A percentile compares a stretch with the other conserved stretches of the same genome.
These are phyloP conservation scores for Fregata magnificens DNA, from an alignment of 2,113 vertebrate genomes.

Conservation along the genomic window DNA sequence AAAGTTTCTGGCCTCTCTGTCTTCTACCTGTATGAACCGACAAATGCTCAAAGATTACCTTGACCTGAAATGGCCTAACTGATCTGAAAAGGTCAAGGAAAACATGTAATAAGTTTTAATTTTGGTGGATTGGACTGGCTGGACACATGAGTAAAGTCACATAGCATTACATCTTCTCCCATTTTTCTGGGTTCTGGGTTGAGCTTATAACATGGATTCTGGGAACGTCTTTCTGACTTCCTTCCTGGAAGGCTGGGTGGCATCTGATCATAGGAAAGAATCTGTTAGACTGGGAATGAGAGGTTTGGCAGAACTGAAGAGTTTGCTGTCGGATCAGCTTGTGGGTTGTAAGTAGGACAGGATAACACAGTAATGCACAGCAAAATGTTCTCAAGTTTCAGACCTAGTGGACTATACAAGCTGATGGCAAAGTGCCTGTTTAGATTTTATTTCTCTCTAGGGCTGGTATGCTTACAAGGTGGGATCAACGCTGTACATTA, in stretches of 20 bases:
- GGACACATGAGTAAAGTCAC: not conserved
- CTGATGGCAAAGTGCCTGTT: not conserved
- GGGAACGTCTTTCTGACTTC: not conserved
- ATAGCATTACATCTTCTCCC: not conserved
- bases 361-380: not conserved
- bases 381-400: not conserved
- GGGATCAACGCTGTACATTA: not conserved
- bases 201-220: not conserved
- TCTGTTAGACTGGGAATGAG: not conserved
- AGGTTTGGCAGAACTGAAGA: not conserved
- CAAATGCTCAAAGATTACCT: not conserved
- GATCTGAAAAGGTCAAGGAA: not conserved
- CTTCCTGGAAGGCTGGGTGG: not conserved
- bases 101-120: not conserved
- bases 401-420: not conserved
- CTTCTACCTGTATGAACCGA: not conserved
- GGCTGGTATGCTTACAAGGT: not conserved
- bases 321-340: not conserved
- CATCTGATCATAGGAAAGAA: not conserved
- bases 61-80: not conserved
- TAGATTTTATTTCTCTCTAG: not conserved
- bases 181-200: not conserved
- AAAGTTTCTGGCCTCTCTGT: not conserved
- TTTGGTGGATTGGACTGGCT: not conserved
- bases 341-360: not conserved